phyloP scores from a whole-genome alignment of 2,797 vertebrate species.

The Neoniphon sammara region DNA sequence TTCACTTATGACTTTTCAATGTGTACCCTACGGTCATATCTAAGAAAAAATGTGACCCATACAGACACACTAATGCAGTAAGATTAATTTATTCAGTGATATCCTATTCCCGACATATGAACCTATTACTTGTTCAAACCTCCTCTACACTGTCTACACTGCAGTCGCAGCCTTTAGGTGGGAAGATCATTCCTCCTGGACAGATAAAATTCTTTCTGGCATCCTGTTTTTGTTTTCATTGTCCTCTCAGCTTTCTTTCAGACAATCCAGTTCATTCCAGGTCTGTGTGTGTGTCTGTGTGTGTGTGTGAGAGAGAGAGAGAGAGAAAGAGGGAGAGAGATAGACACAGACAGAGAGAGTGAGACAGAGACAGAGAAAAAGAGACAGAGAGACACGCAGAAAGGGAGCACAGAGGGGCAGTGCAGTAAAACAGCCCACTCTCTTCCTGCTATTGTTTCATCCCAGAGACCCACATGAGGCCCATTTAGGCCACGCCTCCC shows the following conservation, averaged over 20 bases:
- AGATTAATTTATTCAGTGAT: slow-evolving; percentile 20
- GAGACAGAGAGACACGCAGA: slow-evolving; percentile 21
- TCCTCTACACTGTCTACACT: slow-evolving; percentile 32
- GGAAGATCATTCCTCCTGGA: slow-evolving; percentile 71
- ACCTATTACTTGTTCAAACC: slow-evolving; percentile 28
- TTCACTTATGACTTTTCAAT: slow-evolving; percentile 15
- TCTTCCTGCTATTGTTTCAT: slow-evolving; percentile 84
- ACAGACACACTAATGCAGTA: slow-evolving; percentile 18
- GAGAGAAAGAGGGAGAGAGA: slow-evolving; percentile 10
- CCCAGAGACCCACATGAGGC: slow-evolving; percentile 63
- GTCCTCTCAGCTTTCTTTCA: slow-evolving; percentile 67
- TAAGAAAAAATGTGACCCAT: slow-evolving; percentile 8
- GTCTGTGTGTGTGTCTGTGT: slow-evolving; percentile 13
- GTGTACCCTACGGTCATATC: background rate
- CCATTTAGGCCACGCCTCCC: slow-evolving; percentile 42
- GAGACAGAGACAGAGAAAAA: background rate
- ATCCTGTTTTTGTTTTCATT: slow-evolving; percentile 84
- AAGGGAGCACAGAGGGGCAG: slow-evolving; percentile 55
- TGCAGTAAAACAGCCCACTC: slow-evolving; percentile 64
- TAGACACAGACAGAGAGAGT: slow-evolving; percentile 32
- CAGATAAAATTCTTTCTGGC: slow-evolving; percentile 70
- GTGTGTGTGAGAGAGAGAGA: background rate
- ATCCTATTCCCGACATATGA: slow-evolving; percentile 45
- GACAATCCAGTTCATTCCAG: slow-evolving; percentile 53
- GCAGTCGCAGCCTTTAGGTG: slow-evolving; percentile 39